Base-by-base conservation (phyloP, 2,113 vertebrate species). In the Mastomys natalensis region DNA sequence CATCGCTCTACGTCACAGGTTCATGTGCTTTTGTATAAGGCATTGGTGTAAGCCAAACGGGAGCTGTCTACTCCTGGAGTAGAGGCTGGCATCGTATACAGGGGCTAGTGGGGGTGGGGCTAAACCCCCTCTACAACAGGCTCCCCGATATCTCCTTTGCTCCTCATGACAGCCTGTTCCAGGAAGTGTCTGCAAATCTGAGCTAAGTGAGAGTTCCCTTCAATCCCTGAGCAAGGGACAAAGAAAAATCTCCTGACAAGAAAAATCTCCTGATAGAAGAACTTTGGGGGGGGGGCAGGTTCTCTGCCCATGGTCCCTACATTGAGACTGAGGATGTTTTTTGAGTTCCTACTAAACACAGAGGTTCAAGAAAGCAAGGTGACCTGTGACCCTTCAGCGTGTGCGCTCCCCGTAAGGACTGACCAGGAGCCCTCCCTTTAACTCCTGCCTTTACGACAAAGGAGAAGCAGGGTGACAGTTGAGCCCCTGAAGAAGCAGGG, bases 31-130 rank as follows among this genome's bases (percentile, higher is more conserved):
- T 51, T 11, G 16, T 26, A 29, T 22, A 66, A 53, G 29, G 37
- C 17, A 58, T 0, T 8, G 24, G 53, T 31, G 16, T 2, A 1
- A 13, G n/a, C 40, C 15, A 58, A 34, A 0, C 5, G 17, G 26
- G 12, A 48, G n/a, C 4, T 0, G 0, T 0, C 43, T 26, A 12
- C 43, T 76, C 55, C 58, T 45, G 8, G n/a, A 53, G 17, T 9
- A 26, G 29, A 73, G 89, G 72, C 26, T 21, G 15, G 66, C 29
- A 16, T n/a, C 37, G 24, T 5, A 3, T 55, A 24, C 10, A 77
- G 9, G 40, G 24, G 13, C 24, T 22, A 3, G 7, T 3, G 1
- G 1, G 8, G 45, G 11, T 3, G 1, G 1, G 8, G 45, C 64
- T 68, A 2, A 60, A 68, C 66, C 66, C 40, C 45, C 34, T 51